Percentiles rank a stretch among this genome's conserved stretches.
Conservation (phyloP, 2,113 vertebrate species). For the Haplochromis burtoni region DNA sequence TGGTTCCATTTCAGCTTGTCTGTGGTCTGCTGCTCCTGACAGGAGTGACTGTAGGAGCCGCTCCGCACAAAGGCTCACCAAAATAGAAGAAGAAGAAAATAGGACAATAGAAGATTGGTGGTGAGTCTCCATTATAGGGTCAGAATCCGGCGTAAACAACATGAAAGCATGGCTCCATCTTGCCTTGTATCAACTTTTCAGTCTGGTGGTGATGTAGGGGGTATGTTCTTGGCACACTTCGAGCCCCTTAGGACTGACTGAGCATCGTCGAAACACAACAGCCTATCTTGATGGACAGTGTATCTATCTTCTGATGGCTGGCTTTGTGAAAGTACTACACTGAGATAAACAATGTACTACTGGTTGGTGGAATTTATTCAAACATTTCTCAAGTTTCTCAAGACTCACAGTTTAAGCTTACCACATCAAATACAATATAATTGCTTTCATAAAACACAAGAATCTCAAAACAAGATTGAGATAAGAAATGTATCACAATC, state of each 20-base stretch:
- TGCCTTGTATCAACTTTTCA: background rate
- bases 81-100: background rate
- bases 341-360: background rate
- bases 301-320: rapidly evolving
- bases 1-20: background rate
- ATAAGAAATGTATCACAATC: background rate
- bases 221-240: background rate
- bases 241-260: background rate
- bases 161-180: background rate
- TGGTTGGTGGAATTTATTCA: background rate
- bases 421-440: background rate
- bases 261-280: background rate
- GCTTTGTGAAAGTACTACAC: background rate
- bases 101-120: background rate
- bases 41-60: background rate
- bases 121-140: background rate
- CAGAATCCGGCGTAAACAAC: background rate
- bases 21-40: background rate
- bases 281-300: rapidly evolving
- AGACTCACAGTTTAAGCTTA: background rate
- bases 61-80: background rate
- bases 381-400: background rate
- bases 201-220: background rate
- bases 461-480: background rate
- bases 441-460: background rate